A percentile compares a stretch with the other conserved stretches of the same genome.
Conservation (phyloP, 2,113 vertebrate species). For the Mirounga angustirostris region DNA sequence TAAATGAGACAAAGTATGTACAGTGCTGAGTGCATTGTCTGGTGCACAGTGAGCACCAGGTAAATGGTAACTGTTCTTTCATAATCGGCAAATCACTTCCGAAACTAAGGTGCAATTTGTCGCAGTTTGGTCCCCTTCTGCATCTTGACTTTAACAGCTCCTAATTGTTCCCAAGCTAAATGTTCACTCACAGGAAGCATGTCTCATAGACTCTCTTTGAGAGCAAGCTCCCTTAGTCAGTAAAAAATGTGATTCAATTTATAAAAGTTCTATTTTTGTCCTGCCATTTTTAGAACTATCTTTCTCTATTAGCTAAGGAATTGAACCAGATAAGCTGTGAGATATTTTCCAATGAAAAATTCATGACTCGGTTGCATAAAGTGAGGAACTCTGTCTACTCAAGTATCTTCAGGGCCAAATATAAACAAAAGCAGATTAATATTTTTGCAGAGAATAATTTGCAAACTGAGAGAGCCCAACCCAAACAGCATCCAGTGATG, state of each 20-base stretch:
- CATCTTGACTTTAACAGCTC: conserved; percentile 20
- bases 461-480: conserved; percentile 52
- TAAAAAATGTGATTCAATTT: conserved; percentile 65
- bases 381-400: conserved; percentile 48
- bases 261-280: conserved; percentile 73
- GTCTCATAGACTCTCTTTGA: conserved; percentile 47
- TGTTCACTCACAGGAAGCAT: conserved; percentile 53
- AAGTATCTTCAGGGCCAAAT: conserved; percentile 56
- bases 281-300: conserved; percentile 68
- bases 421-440: conserved; percentile 68
- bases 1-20: not conserved
- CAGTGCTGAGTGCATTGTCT: not conserved
- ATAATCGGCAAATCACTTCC: not conserved
- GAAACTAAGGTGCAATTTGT: conserved; percentile 35
- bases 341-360: conserved; percentile 60
- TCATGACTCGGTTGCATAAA: conserved; percentile 45
- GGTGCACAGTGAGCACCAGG: not conserved
- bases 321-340: conserved; percentile 63
- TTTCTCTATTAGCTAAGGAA: conserved; percentile 57
- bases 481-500: conserved; percentile 61
- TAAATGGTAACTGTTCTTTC: not conserved
- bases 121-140: conserved; percentile 10
- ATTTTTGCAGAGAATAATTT: conserved; percentile 73
- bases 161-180: conserved; percentile 63
- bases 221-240: conserved; percentile 29